Percentiles rank a stretch among this genome's conserved stretches.
These are phyloP conservation scores for Alouatta palliata DNA, from an alignment of 2,113 vertebrate genomes.

Conservation along the genomic window DNA sequence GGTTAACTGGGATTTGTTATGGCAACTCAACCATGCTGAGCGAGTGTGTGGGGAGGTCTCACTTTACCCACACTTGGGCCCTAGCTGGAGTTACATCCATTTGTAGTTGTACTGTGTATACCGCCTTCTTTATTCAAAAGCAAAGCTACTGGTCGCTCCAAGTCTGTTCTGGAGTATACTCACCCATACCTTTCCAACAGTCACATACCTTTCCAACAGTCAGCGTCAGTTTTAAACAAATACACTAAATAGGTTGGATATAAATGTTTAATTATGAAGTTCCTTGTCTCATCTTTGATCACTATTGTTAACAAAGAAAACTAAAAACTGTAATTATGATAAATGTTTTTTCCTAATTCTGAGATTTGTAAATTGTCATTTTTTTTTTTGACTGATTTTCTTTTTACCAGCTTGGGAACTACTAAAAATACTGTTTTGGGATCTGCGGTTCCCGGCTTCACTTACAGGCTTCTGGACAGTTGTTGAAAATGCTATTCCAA, in stretches of 20 bases:
- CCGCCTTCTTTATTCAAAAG: not conserved
- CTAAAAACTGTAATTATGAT: not conserved
- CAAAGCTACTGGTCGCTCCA: not conserved
- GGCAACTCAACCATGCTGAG: not conserved
- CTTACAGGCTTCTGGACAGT: not conserved
- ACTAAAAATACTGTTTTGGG: not conserved
- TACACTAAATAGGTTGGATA: not conserved
- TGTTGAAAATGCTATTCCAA: not conserved
- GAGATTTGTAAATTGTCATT: not conserved
- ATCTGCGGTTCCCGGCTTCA: not conserved
- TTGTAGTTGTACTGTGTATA: not conserved
- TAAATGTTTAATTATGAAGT: conserved; percentile 47
- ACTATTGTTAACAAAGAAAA: not conserved
- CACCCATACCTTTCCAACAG: conserved; percentile 54
- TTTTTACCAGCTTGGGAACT: not conserved
- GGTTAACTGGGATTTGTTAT: not conserved
- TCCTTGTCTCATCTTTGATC: not conserved
- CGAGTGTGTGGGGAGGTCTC: not conserved
- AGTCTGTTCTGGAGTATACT: not conserved
- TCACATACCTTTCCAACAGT: conserved; percentile 56
- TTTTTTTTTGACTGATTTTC: not conserved
- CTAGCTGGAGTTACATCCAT: fast-evolving
- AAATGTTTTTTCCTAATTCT: not conserved
- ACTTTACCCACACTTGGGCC: not conserved
- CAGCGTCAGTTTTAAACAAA: conserved; percentile 3